Percentiles rank a stretch among this genome's conserved stretches.
Conservation (phyloP, 2,113 vertebrate genomes). For the Oncorhynchus masou region DNA sequence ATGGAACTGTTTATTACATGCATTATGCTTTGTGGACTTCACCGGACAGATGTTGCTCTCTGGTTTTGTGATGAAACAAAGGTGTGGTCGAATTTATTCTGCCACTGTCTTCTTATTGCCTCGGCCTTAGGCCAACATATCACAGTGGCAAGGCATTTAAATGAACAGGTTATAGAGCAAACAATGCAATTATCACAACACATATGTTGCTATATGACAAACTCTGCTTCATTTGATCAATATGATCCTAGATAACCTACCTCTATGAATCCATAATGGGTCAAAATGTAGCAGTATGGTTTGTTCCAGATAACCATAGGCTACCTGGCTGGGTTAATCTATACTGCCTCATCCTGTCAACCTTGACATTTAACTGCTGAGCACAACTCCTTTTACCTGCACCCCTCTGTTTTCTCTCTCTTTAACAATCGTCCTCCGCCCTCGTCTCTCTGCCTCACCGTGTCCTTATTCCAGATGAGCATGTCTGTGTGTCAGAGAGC, state of each 20-base stretch:
- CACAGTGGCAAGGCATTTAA: too few species aligned
- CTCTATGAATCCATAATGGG: slow-evolving; percentile 20
- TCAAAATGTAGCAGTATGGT: slow-evolving; percentile 32
- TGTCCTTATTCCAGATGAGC: neutral
- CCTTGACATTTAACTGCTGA: slow-evolving; percentile 22
- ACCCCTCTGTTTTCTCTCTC: neutral
- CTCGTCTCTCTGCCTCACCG: neutral
- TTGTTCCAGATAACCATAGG: slow-evolving; percentile 26
- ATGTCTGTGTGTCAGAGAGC: neutral
- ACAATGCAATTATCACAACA: too few species aligned
- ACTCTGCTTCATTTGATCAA: slow-evolving; percentile 2
- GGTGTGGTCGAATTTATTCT: too few species aligned
- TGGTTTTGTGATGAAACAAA: too few species aligned
- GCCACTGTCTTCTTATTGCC: too few species aligned
- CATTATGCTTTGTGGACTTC: too few species aligned
- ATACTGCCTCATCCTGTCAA: slow-evolving; percentile 41
- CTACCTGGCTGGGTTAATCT: slow-evolving; percentile 45
- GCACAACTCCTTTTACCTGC: neutral
- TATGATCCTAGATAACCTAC: slow-evolving; percentile 15
- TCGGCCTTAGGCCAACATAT: too few species aligned
- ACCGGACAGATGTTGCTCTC: too few species aligned
- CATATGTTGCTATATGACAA: neutral
- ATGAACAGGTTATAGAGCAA: too few species aligned
- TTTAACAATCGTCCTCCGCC: neutral
- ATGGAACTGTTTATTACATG: too few species aligned